Evolutionary conservation across 2,113 vertebrate species (phyloP).

Genomic region (Labeo catla): DNA sequence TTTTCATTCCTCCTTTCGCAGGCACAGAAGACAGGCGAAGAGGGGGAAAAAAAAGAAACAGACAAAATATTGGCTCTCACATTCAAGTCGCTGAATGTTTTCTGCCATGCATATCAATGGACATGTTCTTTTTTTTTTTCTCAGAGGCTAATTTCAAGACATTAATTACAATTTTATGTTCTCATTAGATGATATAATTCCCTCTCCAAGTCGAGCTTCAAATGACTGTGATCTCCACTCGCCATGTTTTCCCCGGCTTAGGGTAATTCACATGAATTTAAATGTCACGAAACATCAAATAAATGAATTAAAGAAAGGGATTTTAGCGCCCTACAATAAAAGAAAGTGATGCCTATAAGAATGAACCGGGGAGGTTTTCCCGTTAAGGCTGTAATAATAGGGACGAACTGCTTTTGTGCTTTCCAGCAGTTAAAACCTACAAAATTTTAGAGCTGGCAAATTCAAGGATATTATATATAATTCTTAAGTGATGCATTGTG

Average conservation of each 20-base stretch:
- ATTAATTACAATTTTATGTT: constrained; percentile 67
- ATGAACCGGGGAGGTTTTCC: constrained; percentile 39
- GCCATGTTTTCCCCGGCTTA: constrained; percentile 49
- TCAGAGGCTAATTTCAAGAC: constrained; percentile 67
- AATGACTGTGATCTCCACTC: constrained; percentile 57
- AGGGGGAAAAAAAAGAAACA: neutral
- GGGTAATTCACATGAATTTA: constrained; percentile 60
- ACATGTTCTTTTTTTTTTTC: constrained; percentile 52
- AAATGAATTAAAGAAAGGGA: constrained; percentile 53
- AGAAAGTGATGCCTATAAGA: constrained; percentile 40
- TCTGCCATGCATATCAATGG: constrained; percentile 68
- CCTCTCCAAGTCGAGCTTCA: constrained; percentile 46
- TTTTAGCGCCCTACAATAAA: constrained; percentile 53
- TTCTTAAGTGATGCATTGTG: constrained; percentile 3
- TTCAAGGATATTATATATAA: constrained; percentile 2
- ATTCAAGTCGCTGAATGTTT: constrained; percentile 63
- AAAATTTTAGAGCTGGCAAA: constrained; percentile 15
- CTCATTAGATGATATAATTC: constrained; percentile 60
- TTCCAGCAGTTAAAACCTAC: constrained; percentile 49
- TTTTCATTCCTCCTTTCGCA: constrained; percentile 21
- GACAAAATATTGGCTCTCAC: constrained; percentile 69
- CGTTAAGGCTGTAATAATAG: constrained; percentile 36
- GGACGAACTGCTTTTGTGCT: constrained; percentile 43
- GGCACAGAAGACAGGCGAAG: neutral
- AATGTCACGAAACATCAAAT: constrained; percentile 62